Conservation (phyloP, 2,888 invertebrate species). For the Sarcophaga subvicina region DNA sequence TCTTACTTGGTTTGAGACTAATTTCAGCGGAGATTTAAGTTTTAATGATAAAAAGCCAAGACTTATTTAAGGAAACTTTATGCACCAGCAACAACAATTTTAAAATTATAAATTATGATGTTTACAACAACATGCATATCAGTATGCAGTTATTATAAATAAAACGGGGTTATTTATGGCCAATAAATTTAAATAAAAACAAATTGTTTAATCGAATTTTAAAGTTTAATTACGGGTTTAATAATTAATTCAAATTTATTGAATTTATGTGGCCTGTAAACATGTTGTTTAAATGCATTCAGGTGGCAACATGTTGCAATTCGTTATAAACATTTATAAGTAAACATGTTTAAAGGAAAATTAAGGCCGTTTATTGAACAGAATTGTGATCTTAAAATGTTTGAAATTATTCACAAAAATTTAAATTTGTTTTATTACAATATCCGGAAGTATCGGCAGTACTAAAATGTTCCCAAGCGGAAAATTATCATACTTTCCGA, state of each 20-base stretch:
- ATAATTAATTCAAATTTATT: background rate
- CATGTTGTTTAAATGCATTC: background rate
- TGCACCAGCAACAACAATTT: background rate
- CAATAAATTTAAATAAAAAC: background rate
- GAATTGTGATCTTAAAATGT: too few species aligned
- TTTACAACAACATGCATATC: background rate
- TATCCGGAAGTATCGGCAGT: too few species aligned
- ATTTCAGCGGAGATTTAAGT: conserved; percentile 49
- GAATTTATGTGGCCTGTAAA: background rate
- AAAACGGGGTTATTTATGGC: background rate
- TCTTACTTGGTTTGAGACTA: background rate
- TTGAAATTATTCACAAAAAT: too few species aligned
- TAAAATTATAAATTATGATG: background rate
- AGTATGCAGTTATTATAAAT: background rate
- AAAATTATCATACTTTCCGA: too few species aligned
- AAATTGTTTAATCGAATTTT: background rate
- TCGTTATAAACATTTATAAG: too few species aligned
- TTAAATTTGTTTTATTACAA: too few species aligned
- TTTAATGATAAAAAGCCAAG: conserved; percentile 32
- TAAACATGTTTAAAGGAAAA: too few species aligned
- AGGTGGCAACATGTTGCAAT: background rate
- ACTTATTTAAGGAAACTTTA: conserved; percentile 6
- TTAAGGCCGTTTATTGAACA: too few species aligned
- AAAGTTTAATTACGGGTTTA: background rate
- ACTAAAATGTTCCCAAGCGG: too few species aligned